phyloP scores from a whole-genome alignment of 37 sponge, comb jelly and placozoan species.

The Cliona cf. orientalis region DNA sequence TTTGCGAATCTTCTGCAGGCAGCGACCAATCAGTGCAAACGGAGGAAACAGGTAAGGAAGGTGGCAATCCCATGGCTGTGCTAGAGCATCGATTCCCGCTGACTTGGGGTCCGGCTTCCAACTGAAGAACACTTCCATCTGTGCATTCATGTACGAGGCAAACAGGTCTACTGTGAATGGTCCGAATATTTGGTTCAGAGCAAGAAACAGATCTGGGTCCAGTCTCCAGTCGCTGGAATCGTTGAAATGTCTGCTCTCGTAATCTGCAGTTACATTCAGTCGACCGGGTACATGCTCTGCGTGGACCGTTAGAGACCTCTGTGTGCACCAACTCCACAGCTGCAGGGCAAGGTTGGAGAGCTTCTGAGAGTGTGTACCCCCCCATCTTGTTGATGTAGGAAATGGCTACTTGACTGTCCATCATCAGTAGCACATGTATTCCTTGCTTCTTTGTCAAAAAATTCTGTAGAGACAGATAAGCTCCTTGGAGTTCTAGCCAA shows the following conservation, averaged over 20 bases:
- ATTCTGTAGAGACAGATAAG: constrained; percentile 15
- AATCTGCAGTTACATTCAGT: constrained; percentile 25
- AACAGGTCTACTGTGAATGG: constrained; percentile 1
- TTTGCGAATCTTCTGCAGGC: not conserved
- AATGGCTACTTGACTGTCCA: constrained; percentile 31
- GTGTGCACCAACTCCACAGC: constrained; percentile 56
- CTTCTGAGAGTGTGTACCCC: constrained; percentile 3
- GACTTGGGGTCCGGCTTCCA: constrained; percentile 8
- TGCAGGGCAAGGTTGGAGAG: constrained; percentile 26
- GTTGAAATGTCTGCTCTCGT: not conserved
- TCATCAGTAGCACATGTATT: not conserved
- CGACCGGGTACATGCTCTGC: constrained; percentile 36
- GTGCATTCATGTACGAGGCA: constrained; percentile 4
- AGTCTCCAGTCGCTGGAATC: constrained; percentile 6
- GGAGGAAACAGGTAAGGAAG: constrained; percentile 12
- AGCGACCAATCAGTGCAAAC: not conserved
- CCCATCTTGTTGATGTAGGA: constrained; percentile 45
- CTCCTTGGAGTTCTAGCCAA: constrained; percentile 44
- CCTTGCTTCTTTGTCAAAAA: not conserved
- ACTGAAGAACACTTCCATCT: constrained; percentile 18
- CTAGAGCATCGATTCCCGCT: constrained; percentile 12
- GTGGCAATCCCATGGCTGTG: not conserved
- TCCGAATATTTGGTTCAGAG: not conserved
- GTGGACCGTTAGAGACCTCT: not conserved
- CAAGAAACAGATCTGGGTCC: not conserved